Evolutionary conservation across 92 coral and sea anemone genomes (phyloP).

Genomic region (Blastomussa wellsi): DNA sequence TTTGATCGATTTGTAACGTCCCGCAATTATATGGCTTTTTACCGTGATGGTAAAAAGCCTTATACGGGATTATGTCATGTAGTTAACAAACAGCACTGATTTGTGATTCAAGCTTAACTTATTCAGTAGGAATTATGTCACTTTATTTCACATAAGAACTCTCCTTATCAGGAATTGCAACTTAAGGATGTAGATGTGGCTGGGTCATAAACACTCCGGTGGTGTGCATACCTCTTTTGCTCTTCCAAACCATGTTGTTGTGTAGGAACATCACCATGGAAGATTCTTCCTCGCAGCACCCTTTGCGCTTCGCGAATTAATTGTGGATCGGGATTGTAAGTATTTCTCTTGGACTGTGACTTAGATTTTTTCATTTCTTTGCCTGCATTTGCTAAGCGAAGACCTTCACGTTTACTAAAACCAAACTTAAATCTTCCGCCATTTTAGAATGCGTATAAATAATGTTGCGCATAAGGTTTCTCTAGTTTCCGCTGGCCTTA

Average conservation of each 20-base stretch:
- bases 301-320: slow-evolving; percentile 31
- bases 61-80: no score
- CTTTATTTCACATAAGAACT: no score
- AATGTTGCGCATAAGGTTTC: neutral
- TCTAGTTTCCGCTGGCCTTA: slow-evolving; percentile 1
- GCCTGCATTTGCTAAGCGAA: neutral
- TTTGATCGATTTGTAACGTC: no score
- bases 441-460: neutral
- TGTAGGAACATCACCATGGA: slow-evolving; percentile 71
- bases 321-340: slow-evolving; percentile 2
- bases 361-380: slow-evolving; percentile 23
- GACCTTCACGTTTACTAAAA: neutral
- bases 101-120: no score
- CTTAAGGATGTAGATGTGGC: no score
- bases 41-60: no score
- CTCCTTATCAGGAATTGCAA: no score
- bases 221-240: slow-evolving; percentile 57
- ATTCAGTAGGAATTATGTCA: no score
- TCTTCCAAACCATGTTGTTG: slow-evolving; percentile 72
- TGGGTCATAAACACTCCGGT: no score
- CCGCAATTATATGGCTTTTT: no score
- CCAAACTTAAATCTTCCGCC: slow-evolving; percentile 25
- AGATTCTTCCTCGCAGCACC: slow-evolving; percentile 77
- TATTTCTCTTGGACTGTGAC: slow-evolving; percentile 14
- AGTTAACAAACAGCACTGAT: no score